Base-by-base conservation (phyloP, 2,888 invertebrate genomes). In the Pheosia tremula region DNA sequence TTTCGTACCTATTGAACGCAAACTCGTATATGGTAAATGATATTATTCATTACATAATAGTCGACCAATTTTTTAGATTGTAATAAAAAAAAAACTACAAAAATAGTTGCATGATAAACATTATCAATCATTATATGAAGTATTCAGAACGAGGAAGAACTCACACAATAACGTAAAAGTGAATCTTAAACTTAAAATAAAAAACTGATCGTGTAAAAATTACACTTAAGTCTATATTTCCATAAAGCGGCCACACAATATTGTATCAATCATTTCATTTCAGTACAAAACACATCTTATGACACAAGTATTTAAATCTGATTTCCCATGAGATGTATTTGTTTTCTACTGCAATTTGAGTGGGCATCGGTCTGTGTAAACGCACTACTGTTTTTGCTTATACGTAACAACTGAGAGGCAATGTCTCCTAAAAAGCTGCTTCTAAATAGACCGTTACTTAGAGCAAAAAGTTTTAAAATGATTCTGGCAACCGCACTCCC, bases 361-460 rank as follows among this genome's bases (percentile, higher is more conserved):
- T 58, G 63, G 59, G 61, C 72, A 75, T 62, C 69, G 62, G 72
- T 58, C 73, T 78, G 75, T 72, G 73, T 78, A 80, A 79, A 79
- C 67, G 69, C 59, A 62, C 64, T 61, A 65, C 61, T 67, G 74
- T 82, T 82, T 82, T 80, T 79, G 76, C 72, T 63, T 56, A 64
- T 63, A 72, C 74, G 75, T 75, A 82, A 79, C 76, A 72, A 80
- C 73, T 73, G 77, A 72, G 70, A 56, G 60, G 69, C 63, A 75
- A 75, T 72, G 77, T 76, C 66, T 54, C 62, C 66, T 74, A 77
- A 81, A 82, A 77, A 79, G 66, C 67, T 69, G 70, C 63, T 65
- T 78, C 60, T 68, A 77, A 84, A 77, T 69, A 76, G 76, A 83
- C 81, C 81, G 82, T 81, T 84, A 75, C 73, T 72, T 72, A 65